Evolutionary conservation across 1,140 invertebrate species (phyloP).

Genomic region (Hyles vespertilio): DNA sequence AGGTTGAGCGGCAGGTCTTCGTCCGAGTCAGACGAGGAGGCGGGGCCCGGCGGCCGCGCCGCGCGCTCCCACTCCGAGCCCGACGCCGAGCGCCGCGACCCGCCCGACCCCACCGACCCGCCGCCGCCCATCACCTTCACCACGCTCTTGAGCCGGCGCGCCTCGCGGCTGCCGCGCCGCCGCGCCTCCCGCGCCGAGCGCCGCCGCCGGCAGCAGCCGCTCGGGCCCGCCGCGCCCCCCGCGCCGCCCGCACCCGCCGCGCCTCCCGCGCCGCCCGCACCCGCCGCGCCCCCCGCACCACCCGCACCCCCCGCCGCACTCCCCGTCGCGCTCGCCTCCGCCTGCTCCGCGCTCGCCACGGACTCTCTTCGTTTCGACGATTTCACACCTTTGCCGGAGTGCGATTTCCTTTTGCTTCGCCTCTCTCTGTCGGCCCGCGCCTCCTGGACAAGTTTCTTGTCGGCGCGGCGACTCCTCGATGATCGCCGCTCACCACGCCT

Average conservation of each 20-base stretch:
- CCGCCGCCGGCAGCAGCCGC: neutral
- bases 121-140: constrained; percentile 48
- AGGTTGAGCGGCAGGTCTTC: constrained; percentile 53
- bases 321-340: too few relatives aligned
- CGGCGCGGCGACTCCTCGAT: constrained; percentile 26
- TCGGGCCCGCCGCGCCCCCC: neutral
- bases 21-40: constrained; percentile 30
- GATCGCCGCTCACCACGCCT: constrained; percentile 28
- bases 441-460: constrained; percentile 21
- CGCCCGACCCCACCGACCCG: constrained; percentile 18
- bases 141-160: constrained; percentile 61
- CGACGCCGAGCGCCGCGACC: neutral
- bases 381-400: constrained; percentile 54
- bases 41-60: neutral
- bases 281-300: neutral
- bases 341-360: neutral
- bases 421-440: constrained; percentile 26
- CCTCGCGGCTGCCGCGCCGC: constrained; percentile 32
- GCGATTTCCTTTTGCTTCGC: constrained; percentile 41
- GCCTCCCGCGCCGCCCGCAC: neutral
- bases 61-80: too few relatives aligned
- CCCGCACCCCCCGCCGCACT: neutral
- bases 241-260: neutral
- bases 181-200: neutral
- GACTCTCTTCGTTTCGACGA: constrained; percentile 34